Base-by-base conservation (phyloP, 2,113 vertebrate species). In the Bujurquina vittata region DNA sequence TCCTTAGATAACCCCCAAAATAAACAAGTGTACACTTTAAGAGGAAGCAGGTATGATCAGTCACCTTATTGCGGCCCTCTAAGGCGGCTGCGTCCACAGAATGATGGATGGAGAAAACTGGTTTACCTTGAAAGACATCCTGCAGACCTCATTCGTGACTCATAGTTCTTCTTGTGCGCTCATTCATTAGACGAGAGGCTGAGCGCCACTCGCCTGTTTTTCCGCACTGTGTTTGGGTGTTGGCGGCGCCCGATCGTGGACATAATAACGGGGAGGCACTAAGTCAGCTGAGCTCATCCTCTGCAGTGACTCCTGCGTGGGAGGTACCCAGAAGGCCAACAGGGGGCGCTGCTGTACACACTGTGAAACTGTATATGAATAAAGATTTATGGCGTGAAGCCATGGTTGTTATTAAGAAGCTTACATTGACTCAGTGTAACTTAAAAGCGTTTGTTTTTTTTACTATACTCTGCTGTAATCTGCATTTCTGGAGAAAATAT, bases 71-170 rank as follows among this genome's bases (percentile, higher is more conserved):
- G 54, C 33, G 88, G 87, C 79, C 87, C 59, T 57, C 10, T 7
- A 22, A 0, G 65, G n/a, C 61, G 65, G n/a, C 61, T 55, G 60
- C 37, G 43, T 74, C 72, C 23, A 18, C 12, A 43, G 65, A 59
- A 43, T 22, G 80, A 83, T 12, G 86, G 58, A 81, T 20, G 81
- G 15, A 87, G 67, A 84, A 73, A 26, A 49, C 56, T 20, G 54
- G 15, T 81, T 95, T 95, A 96, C 95, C 95, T 95, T 96, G 75
- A 96, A 95, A 87, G 95, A 96, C 95, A 96, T 96, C 74, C 79
- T 87, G 92, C 84, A 85, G 86, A 84, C 84, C 72, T 95, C 91
- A 95, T 14, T 72, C 81, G 90, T 91, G 92, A 94, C 87, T 95
- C 94, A 95, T 94, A 77, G 35, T 81, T 80, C 52, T 81, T 15